Percentiles rank a stretch among this genome's conserved stretches.
These are phyloP conservation scores for Acronicta aceris DNA, from an alignment of 2,888 invertebrate genomes.

Conservation along the genomic window DNA sequence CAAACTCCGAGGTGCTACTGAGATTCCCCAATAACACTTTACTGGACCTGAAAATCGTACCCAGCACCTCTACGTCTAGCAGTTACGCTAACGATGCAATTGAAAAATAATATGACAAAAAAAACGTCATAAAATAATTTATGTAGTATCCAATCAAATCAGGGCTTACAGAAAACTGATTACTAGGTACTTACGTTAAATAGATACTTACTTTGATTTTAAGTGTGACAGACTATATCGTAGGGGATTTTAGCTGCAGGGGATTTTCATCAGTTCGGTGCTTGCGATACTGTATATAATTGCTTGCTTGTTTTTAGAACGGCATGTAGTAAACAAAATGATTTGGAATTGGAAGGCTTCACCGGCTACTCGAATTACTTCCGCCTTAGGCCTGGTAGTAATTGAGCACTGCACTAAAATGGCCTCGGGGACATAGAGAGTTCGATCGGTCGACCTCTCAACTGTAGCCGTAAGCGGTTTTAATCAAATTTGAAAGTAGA, in stretches of 20 bases:
- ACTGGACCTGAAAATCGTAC: no score
- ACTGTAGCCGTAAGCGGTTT: not conserved
- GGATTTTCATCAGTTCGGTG: slow-evolving; percentile 5
- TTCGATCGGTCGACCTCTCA: not conserved
- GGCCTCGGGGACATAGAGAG: slow-evolving; percentile 29
- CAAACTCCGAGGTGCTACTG: no score
- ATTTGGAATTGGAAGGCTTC: slow-evolving; percentile 63
- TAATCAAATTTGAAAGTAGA: not conserved
- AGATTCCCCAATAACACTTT: no score
- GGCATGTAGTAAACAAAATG: slow-evolving; percentile 38
- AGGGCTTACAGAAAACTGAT: not conserved
- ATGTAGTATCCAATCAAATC: not conserved
- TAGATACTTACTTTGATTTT: slow-evolving; percentile 4
- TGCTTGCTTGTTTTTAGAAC: slow-evolving; percentile 13
- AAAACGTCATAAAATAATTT: no score
- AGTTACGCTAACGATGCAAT: no score
- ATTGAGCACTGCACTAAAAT: slow-evolving; percentile 35
- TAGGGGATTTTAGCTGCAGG: not conserved
- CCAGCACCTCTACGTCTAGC: no score
- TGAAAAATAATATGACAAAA: no score
- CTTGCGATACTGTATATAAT: slow-evolving; percentile 21
- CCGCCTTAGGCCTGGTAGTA: slow-evolving; percentile 44
- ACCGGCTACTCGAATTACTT: slow-evolving; percentile 61
- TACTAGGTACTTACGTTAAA: no score
- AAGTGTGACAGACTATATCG: slow-evolving; percentile 4